Evolutionary conservation across 2,888 invertebrate species (phyloP).

Genomic region (Alloplasta piceator): DNA sequence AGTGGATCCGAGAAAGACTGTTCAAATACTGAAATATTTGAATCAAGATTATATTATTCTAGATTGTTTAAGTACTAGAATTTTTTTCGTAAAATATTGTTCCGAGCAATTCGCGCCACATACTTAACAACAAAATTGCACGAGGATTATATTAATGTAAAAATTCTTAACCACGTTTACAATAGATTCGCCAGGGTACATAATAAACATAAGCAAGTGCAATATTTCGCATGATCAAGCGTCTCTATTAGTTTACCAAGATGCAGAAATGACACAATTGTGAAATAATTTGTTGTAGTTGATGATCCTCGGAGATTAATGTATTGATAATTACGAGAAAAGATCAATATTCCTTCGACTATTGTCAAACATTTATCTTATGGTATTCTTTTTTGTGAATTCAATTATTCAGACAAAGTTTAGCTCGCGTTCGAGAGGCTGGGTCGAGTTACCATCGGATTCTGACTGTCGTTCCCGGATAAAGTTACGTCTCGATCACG

Average conservation of each 20-base stretch:
- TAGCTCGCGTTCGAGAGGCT: constrained; percentile 91
- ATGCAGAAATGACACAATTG: not conserved
- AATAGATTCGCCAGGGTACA: not conserved
- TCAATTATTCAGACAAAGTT: constrained; percentile 88
- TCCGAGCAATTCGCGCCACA: not conserved
- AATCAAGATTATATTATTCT: too few relatives aligned
- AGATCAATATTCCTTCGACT: constrained; percentile 1
- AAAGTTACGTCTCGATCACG: constrained; percentile 87
- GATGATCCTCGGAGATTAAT: not conserved
- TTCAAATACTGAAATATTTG: too few relatives aligned
- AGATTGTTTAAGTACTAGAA: not conserved
- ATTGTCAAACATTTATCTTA: not conserved
- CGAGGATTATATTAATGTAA: not conserved
- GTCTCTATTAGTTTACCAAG: not conserved
- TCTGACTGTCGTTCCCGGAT: constrained; percentile 85
- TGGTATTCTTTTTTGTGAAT: constrained; percentile 45
- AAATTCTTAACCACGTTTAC: not conserved
- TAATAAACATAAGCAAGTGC: constrained; percentile 15
- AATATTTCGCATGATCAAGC: too few relatives aligned
- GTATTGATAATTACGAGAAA: not conserved
- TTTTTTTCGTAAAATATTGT: not conserved
- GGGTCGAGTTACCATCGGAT: constrained; percentile 88
- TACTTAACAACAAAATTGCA: not conserved
- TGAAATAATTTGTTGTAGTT: not conserved
- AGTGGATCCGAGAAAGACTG: too few relatives aligned